Conservation (phyloP, 2,113 vertebrate species). For the Ornithorhynchus anatinus region DNA sequence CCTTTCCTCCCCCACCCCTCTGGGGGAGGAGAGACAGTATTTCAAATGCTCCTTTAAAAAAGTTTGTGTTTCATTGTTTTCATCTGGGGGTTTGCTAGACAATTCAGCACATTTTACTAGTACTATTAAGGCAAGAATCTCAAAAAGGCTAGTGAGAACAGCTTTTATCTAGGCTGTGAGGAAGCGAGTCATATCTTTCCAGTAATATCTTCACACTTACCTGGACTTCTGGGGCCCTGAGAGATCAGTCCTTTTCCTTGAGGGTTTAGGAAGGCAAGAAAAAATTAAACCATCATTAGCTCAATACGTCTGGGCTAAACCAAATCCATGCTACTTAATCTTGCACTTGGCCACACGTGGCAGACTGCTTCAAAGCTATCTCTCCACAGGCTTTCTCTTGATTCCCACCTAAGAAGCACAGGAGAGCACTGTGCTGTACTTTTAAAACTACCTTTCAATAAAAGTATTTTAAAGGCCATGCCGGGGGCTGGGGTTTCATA, state of each 20-base stretch:
- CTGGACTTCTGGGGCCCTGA: conserved; percentile 25
- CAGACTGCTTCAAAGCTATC: neutral
- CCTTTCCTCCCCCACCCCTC: no score
- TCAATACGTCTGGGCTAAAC: neutral
- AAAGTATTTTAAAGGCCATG: conserved; percentile 55
- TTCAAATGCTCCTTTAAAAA: conserved; percentile 31
- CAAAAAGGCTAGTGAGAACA: conserved; percentile 50
- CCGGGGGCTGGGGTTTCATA: conserved; percentile 44
- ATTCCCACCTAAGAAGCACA: neutral
- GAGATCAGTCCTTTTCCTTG: conserved; percentile 30
- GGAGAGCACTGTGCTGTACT: conserved; percentile 24
- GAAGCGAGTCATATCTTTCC: conserved; percentile 61
- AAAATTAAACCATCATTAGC: conserved; percentile 31
- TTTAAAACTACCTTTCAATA: conserved; percentile 50
- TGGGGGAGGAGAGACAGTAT: no score
- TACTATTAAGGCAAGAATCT: conserved; percentile 57
- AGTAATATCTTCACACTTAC: conserved; percentile 56
- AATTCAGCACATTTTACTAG: conserved; percentile 32
- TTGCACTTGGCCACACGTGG: neutral
- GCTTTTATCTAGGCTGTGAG: conserved; percentile 71
- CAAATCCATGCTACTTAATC: neutral
- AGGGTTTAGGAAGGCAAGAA: neutral
- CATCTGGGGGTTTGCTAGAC: conserved; percentile 2
- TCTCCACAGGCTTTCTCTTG: conserved; percentile 1
- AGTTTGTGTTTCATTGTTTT: neutral